Base-by-base conservation (phyloP, 1,140 invertebrate genomes). In the Orius insidiosus region DNA sequence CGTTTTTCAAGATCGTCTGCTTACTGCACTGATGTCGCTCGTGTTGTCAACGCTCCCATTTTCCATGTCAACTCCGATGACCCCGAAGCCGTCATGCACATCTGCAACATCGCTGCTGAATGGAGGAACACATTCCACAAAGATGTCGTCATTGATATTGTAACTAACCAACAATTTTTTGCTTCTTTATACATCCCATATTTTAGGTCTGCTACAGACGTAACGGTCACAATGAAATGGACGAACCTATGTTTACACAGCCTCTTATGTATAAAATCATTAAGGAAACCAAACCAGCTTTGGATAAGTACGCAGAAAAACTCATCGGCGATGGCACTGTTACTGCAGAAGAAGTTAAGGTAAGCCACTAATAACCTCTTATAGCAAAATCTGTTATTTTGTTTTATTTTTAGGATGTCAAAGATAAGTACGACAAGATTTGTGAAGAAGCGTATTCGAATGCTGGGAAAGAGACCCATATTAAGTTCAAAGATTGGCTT, bases 151-250 rank as follows among this genome's bases (percentile, higher is more conserved):
- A 70, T 96, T 46, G 90, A 96, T 62, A 65, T 95, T 63, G 79
- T 74, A 59, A 61, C 62, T 58, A 45, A 45, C 10, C 19, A 40
- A 18, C 14, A 11, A 39, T 14, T 39, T 15, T 14, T 8, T 14
- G 7, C 9, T 36, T 36, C n/a, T 4, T 36, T 24, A 24, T 37
- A 37, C 8, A 13, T 37, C 16, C 16, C 36, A 44, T 40, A 7
- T 50, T 47, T 45, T 49, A 74, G 51, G 78, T 94, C 54, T 97
- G 93, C 64, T 98, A 78, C 59, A 72, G 82, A 45, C 68, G 78
- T 53, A 92, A 84, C 78, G 90, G 94, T 2, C 95, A 98, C 60
- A 98, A 98, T 61, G 95, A 98, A 64, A 65, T 89, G 96, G 93
- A 98, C 59, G 90, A 98, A 62, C 93, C 95, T 0, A 83, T 80